These are phyloP conservation scores for Pseudorhombus dupliciocellatus DNA, from an alignment of 2,113 vertebrate genomes.

Conservation along the genomic window DNA sequence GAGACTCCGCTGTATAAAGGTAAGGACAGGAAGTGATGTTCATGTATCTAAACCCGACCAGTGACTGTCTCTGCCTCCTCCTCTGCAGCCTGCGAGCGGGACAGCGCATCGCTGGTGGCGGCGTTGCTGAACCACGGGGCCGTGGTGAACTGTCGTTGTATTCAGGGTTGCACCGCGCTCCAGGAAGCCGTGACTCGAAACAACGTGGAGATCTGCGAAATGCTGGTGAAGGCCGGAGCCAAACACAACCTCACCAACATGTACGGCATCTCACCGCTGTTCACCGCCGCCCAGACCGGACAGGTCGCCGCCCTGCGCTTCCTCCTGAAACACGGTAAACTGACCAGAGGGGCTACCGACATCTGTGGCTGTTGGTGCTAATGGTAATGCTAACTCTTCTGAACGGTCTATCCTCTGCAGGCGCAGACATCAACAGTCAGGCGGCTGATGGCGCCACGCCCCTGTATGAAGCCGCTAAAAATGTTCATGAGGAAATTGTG, in stretches of 20 bases:
- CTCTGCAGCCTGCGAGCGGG: constrained; percentile 88
- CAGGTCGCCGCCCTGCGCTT: constrained; percentile 85
- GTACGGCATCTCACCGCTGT: constrained; percentile 90
- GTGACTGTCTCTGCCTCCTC: not conserved
- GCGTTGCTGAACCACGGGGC: constrained; percentile 83
- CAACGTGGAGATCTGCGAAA: constrained; percentile 89
- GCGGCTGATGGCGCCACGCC: constrained; percentile 89
- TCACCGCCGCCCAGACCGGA: constrained; percentile 91
- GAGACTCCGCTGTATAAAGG: constrained; percentile 95
- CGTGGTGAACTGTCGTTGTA: constrained; percentile 83
- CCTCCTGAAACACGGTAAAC: constrained; percentile 82
- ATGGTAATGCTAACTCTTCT: not conserved
- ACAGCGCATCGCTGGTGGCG: constrained; percentile 80
- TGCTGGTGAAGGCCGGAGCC: constrained; percentile 88
- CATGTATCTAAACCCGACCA: not conserved
- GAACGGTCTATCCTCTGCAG: constrained; percentile 64
- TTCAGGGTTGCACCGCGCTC: constrained; percentile 88
- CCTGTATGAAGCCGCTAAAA: constrained; percentile 93
- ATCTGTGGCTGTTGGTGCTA: not conserved
- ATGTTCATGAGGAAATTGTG: constrained; percentile 84
- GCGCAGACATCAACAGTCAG: constrained; percentile 89
- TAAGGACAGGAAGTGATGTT: constrained; percentile 43
- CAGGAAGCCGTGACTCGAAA: constrained; percentile 88
- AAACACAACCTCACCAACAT: constrained; percentile 85
- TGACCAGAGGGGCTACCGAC: too few species aligned